Conservation (phyloP, 2,888 invertebrate species). For the Cerceris rybyensis region DNA sequence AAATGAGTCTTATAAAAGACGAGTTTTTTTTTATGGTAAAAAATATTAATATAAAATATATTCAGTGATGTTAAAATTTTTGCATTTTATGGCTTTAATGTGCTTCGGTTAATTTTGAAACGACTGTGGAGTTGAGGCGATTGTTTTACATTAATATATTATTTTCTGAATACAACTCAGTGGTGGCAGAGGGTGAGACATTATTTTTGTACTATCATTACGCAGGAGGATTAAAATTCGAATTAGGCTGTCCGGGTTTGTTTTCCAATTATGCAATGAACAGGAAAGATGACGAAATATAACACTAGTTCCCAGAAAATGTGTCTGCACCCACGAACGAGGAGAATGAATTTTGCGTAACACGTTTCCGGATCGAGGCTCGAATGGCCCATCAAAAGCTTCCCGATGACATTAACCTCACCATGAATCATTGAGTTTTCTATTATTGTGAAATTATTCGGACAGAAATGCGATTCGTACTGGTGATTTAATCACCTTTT, state of each 20-base stretch:
- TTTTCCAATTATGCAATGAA: conserved; percentile 2
- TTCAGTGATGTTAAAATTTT: too few relatives aligned
- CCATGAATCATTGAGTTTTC: too few relatives aligned
- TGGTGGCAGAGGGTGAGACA: background rate
- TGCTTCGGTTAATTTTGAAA: background rate
- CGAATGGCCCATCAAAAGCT: background rate
- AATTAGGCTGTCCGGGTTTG: conserved; percentile 14
- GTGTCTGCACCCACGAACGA: conserved; percentile 18
- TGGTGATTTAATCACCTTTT: too few relatives aligned
- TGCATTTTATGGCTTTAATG: too few relatives aligned
- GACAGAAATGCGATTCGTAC: background rate
- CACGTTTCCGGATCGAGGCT: conserved; percentile 13
- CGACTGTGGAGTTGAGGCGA: background rate
- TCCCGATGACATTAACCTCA: conserved; percentile 20
- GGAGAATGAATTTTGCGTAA: conserved; percentile 34
- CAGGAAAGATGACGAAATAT: background rate
- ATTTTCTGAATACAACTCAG: background rate
- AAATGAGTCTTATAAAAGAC: too few relatives aligned
- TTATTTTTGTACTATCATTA: conserved; percentile 6
- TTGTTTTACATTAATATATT: background rate
- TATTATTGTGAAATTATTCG: conserved; percentile 12
- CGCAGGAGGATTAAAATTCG: background rate
- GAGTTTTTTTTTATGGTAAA: too few relatives aligned
- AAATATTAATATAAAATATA: too few relatives aligned
- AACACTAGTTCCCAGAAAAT: conserved; percentile 10